Evolutionary conservation across 2,888 invertebrate species (phyloP).

Genomic region (Idaea dimidiata): DNA sequence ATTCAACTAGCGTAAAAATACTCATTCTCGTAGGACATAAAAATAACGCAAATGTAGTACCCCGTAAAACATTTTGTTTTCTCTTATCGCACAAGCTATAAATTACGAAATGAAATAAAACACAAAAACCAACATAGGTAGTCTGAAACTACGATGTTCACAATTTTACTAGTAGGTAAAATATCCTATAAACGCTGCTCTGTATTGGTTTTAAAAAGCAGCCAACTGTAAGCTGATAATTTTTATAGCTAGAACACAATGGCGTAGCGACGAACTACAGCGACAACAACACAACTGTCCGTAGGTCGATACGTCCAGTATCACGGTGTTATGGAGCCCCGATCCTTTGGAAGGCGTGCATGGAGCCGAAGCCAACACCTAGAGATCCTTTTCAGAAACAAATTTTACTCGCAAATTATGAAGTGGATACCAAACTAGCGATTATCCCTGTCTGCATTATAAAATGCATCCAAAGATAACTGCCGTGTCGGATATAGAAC

Average conservation of each 20-base stretch:
- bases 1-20: background rate
- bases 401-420: too few relatives aligned
- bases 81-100: background rate
- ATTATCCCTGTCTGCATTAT: too few relatives aligned
- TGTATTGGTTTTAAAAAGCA: conserved; percentile 30
- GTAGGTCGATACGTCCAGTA: too few relatives aligned
- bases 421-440: too few relatives aligned
- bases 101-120: background rate
- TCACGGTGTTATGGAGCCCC: too few relatives aligned
- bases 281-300: background rate
- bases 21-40: background rate
- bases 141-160: conserved; percentile 6
- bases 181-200: conserved; percentile 30
- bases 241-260: conserved; percentile 15
- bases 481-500: too few relatives aligned
- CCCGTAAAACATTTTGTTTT: background rate
- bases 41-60: conserved; percentile 13
- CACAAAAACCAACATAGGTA: background rate
- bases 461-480: too few relatives aligned
- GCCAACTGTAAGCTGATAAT: conserved; percentile 30
- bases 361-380: too few relatives aligned
- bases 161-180: conserved; percentile 20
- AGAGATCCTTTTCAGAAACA: too few relatives aligned
- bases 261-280: background rate
- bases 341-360: too few relatives aligned